These are phyloP conservation scores for Myripristis jacobus DNA, from an alignment of 2,797 vertebrate species.

Conservation along the genomic window DNA sequence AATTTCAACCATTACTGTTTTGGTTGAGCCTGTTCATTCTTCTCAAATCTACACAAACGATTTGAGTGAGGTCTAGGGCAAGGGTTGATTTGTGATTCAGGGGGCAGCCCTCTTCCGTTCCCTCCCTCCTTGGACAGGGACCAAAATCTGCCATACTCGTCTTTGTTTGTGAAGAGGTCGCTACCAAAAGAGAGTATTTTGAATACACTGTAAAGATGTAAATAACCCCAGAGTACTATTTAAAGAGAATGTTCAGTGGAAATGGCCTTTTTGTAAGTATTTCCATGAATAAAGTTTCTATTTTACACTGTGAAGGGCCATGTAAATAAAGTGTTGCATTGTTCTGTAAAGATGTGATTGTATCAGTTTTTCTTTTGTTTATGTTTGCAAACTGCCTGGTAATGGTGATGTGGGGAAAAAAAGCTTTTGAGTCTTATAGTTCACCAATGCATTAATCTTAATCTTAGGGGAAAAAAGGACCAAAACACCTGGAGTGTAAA, in stretches of 20 bases:
- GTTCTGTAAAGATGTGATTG: constrained; percentile 67
- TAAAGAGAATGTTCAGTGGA: constrained; percentile 85
- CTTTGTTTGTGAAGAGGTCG: constrained; percentile 83
- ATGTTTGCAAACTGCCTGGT: background rate
- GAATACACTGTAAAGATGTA: constrained; percentile 98
- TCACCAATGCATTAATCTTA: no score
- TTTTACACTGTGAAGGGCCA: constrained; percentile 92
- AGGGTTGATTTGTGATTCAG: constrained; percentile 68
- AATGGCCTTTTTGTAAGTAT: constrained; percentile 96
- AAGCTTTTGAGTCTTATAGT: background rate
- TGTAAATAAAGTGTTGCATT: constrained; percentile 81
- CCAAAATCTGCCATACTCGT: constrained; percentile 84
- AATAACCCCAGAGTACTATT: constrained; percentile 98
- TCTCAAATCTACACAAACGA: constrained; percentile 71
- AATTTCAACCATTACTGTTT: constrained; percentile 1
- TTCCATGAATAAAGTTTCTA: constrained; percentile 97
- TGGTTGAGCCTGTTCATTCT: constrained; percentile 23
- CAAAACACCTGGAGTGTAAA: constrained; percentile 51
- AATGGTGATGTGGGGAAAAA: background rate
- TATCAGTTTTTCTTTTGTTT: background rate
- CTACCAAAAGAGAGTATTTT: constrained; percentile 93
- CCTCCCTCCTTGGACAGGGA: constrained; percentile 76
- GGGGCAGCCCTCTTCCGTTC: constrained; percentile 57
- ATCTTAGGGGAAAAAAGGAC: constrained; percentile 28
- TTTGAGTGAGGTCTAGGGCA: constrained; percentile 28